Evolutionary conservation across 1,140 invertebrate genomes (phyloP).

Genomic region (Halotydeus destructor): DNA sequence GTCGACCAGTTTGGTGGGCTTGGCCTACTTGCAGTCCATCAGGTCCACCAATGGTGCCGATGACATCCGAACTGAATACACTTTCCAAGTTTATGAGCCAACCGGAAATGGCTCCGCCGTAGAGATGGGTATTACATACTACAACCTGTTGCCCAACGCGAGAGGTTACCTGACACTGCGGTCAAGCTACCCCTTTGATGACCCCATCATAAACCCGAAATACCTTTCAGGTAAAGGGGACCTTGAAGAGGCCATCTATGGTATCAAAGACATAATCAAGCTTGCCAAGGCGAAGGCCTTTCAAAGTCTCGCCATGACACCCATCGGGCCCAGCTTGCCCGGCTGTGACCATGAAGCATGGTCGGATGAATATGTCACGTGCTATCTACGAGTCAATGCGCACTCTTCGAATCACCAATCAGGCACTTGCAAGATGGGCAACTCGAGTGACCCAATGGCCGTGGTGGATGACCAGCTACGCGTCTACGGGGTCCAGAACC

Average conservation of each 20-base stretch:
- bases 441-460: conserved; percentile 51
- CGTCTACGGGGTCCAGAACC: conserved; percentile 33
- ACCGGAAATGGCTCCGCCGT: too few relatives aligned
- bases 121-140: conserved; percentile 36
- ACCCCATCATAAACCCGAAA: conserved; percentile 63
- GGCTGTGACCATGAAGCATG: conserved; percentile 52
- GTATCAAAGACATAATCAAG: conserved; percentile 19
- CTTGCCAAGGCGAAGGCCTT: conserved; percentile 29
- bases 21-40: too few relatives aligned
- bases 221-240: conserved; percentile 45
- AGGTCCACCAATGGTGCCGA: too few relatives aligned
- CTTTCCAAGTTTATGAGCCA: too few relatives aligned
- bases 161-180: conserved; percentile 36
- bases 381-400: not conserved
- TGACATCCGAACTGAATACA: too few relatives aligned
- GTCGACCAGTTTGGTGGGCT: too few relatives aligned
- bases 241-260: conserved; percentile 24
- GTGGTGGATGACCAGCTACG: conserved; percentile 54
- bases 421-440: conserved; percentile 79
- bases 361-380: conserved; percentile 29
- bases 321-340: conserved; percentile 44
- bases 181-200: conserved; percentile 38
- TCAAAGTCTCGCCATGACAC: conserved; percentile 43
- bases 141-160: conserved; percentile 47
- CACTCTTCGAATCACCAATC: conserved; percentile 59